Evolutionary conservation across 1,140 invertebrate species (phyloP).

Genomic region (Trichonephila clavipes): DNA sequence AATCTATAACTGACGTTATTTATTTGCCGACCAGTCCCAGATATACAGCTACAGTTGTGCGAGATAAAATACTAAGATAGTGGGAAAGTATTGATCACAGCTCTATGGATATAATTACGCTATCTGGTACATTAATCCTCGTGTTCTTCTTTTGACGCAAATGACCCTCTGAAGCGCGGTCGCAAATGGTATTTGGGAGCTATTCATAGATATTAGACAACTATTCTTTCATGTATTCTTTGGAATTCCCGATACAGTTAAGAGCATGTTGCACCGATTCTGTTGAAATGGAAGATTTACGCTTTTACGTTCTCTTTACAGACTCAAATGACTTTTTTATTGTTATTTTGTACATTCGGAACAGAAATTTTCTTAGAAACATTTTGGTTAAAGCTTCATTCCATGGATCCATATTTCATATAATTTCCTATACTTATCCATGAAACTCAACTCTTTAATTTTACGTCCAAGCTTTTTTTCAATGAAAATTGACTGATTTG

Average conservation of each 20-base stretch:
- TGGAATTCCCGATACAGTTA: constrained; percentile 12
- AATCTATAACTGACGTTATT: constrained; percentile 71
- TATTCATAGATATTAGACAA: constrained; percentile 66
- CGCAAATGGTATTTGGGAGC: constrained; percentile 70
- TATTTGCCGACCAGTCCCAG: constrained; percentile 62
- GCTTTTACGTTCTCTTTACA: too few relatives aligned
- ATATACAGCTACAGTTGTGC: constrained; percentile 63
- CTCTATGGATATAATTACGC: constrained; percentile 74
- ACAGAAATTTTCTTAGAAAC: too few relatives aligned
- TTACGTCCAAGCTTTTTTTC: too few relatives aligned
- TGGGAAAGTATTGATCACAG: constrained; percentile 70
- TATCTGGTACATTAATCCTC: constrained; percentile 66
- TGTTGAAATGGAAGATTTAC: background rate
- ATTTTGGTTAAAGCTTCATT: too few relatives aligned
- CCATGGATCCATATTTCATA: too few relatives aligned
- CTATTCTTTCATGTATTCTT: constrained; percentile 57
- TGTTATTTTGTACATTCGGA: background rate
- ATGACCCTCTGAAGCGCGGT: constrained; percentile 53
- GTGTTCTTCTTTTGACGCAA: constrained; percentile 73
- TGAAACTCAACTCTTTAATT: too few relatives aligned
- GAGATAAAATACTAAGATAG: constrained; percentile 72
- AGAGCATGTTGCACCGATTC: constrained; percentile 2
- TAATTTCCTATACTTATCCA: too few relatives aligned
- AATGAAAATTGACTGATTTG: too few relatives aligned
- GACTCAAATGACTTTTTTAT: too few relatives aligned